phyloP scores from a whole-genome alignment of 2,113 vertebrate genomes.

The Protobothrops flavoviridis region DNA sequence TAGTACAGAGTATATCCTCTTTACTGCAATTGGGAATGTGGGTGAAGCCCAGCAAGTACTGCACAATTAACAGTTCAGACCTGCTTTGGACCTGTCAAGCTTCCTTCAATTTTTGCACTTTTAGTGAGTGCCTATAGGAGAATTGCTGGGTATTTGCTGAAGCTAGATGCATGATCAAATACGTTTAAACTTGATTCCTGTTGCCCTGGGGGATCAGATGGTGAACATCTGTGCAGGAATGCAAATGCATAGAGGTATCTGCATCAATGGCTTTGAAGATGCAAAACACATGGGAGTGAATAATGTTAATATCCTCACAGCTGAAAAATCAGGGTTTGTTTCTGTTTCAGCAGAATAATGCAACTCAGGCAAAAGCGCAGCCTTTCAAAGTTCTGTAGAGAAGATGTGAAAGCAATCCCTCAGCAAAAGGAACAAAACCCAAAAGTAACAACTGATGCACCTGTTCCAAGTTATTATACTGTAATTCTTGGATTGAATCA shows the following conservation, averaged over 20 bases:
- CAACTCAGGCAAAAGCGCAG: not conserved
- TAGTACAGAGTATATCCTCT: not conserved
- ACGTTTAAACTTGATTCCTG: not conserved
- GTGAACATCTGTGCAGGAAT: conserved; percentile 18
- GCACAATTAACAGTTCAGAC: not conserved
- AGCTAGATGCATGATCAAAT: not conserved
- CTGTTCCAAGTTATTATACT: not conserved
- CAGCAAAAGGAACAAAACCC: not conserved
- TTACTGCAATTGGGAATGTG: not conserved
- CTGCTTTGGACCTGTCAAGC: not conserved
- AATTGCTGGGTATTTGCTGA: not conserved
- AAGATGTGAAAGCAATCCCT: not conserved
- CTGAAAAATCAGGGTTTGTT: not conserved
- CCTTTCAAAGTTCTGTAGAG: not conserved
- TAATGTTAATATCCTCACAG: not conserved
- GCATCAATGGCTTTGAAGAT: conserved; percentile 16
- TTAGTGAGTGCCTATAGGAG: conserved; percentile 15
- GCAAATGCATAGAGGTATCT: conserved; percentile 10
- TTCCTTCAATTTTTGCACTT: not conserved
- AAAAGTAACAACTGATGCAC: not conserved
- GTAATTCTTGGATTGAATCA: not conserved
- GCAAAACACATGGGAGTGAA: conserved; percentile 10
- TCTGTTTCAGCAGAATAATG: not conserved
- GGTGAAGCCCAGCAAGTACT: not conserved
- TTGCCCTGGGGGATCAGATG: not conserved